phyloP scores from a whole-genome alignment of 35 echinoderm and acorn worm species.

The Ophioderma brevispina region DNA sequence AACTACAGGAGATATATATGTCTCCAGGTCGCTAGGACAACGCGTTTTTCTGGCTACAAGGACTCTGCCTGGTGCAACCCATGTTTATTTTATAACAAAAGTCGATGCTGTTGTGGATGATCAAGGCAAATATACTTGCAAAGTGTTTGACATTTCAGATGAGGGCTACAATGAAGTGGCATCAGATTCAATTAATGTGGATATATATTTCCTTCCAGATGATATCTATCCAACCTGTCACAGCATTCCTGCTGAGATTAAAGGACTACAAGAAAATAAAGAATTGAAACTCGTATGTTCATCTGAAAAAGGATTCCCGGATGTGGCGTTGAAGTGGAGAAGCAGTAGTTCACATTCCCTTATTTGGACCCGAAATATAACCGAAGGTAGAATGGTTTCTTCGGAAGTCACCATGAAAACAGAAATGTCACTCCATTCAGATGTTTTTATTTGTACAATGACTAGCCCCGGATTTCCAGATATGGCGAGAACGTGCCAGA shows the following conservation, averaged over 20 bases:
- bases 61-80: not conserved
- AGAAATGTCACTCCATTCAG: not conserved
- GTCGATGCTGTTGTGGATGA: not conserved
- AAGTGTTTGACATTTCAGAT: not conserved
- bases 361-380: not conserved
- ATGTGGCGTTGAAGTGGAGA: not conserved
- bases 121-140: not conserved
- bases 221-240: not conserved
- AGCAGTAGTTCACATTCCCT: no score
- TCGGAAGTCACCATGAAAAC: not conserved
- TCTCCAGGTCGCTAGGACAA: no score
- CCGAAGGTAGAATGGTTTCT: not conserved
- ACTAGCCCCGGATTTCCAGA: not conserved
- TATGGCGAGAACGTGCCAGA: not conserved
- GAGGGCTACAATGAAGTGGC: not conserved
- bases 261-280: no score
- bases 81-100: not conserved
- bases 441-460: no score
- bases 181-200: not conserved
- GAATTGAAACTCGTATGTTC: not conserved
- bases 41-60: not conserved
- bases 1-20: no score
- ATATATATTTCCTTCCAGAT: not conserved
- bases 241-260: not conserved
- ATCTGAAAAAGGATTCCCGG: not conserved